phyloP scores from a whole-genome alignment of 2,888 invertebrate genomes.

The Thera obeliscata region DNA sequence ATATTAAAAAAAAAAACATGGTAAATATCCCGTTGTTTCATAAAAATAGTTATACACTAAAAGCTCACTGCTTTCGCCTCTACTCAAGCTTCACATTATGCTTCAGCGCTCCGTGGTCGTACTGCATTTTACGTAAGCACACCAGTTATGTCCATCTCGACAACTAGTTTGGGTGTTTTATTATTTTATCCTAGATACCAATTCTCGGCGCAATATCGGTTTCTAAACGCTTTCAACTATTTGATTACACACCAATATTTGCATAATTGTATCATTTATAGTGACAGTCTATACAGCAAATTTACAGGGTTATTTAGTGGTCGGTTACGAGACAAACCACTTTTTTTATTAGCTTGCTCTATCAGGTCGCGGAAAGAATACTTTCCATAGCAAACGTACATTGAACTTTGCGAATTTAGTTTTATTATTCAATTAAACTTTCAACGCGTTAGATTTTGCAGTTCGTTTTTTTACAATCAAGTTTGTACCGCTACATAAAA shows the following conservation, averaged over 20 bases:
- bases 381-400: conserved; percentile 41
- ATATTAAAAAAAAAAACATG: too few species aligned
- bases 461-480: conserved; percentile 16
- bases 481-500: conserved; percentile 19
- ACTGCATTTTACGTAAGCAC: conserved; percentile 58
- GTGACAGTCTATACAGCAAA: conserved; percentile 37
- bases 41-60: too few species aligned
- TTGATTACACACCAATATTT: conserved; percentile 47
- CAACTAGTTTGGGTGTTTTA: conserved; percentile 61
- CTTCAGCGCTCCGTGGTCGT: conserved; percentile 3
- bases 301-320: conserved; percentile 38
- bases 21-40: too few species aligned
- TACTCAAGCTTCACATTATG: background rate
- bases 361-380: conserved; percentile 36
- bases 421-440: conserved; percentile 37
- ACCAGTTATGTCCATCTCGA: conserved; percentile 38
- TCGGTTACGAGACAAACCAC: conserved; percentile 27
- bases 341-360: conserved; percentile 31
- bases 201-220: conserved; percentile 53
- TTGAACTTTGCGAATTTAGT: conserved; percentile 39
- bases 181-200: conserved; percentile 66
- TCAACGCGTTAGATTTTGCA: conserved; percentile 12
- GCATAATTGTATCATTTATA: conserved; percentile 49
- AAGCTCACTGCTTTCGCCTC: background rate
- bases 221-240: conserved; percentile 54